Base-by-base conservation (phyloP, 2,888 invertebrate genomes). In the Phaonia tiefii region DNA sequence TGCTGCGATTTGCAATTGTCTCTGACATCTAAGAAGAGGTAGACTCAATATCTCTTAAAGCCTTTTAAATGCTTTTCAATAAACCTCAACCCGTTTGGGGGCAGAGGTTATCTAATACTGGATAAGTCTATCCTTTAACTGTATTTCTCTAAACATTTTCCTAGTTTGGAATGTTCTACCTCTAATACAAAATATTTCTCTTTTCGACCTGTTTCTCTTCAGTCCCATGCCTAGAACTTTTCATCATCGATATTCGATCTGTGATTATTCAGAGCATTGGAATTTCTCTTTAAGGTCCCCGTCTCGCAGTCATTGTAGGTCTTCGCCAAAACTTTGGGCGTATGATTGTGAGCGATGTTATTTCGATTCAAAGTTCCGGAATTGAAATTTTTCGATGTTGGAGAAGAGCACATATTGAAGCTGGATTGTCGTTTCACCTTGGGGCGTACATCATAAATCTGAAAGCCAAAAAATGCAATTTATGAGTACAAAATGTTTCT, bases 271-370 rank as follows among this genome's bases (percentile, higher is more conserved):
- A 93, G 88, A 80, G 91, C 92, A 91, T 95, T 92, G 85, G 96
- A 95, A 89, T 96, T 95, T 65, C 96, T 91, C 85, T 95, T 93
- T 46, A 96, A 89, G 0, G 96, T 96, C 15, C 95, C 94, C 69
- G 95, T 94, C 87, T 96, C 96, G 87, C 95, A 96, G 84, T 96
- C 96, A 92, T 93, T 86, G 93, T 93, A 79, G 92, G 94, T 89
- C 94, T 96, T 39, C 93, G 93, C 87, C 94, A 95, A 71, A 93
- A 91, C 88, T 93, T 95, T 65, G 93, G 95, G 89, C 0, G 93
- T 92, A 85, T 94, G 93, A 87, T 93, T 93, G 86, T 93, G 93
- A 0, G 91, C 91, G 37, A 93, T 91, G 83, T 93, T 93, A 86
- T 93, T 93, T 0, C 92, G 92, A 7, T 93, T 90, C 0, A 93